A percentile compares a stretch with the other conserved stretches of the same genome.
Evolutionary conservation across 64 coral and sea anemone species (phyloP).

Genomic region (Trachythela sp.): DNA sequence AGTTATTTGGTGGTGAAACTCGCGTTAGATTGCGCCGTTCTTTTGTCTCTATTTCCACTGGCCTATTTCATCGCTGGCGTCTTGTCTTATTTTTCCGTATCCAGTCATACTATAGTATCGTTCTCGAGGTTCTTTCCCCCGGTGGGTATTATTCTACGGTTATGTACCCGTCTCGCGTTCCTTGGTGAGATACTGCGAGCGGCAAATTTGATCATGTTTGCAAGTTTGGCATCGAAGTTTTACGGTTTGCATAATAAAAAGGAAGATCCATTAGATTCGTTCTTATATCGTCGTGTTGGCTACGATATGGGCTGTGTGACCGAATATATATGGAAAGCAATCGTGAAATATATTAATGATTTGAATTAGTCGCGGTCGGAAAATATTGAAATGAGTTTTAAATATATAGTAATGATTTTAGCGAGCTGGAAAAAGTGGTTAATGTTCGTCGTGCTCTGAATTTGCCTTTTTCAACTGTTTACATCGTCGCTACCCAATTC

Average conservation of each 20-base stretch:
- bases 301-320: neutral
- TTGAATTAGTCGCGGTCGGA: neutral
- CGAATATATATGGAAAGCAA: slow-evolving; percentile 10
- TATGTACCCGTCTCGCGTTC: neutral
- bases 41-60: neutral
- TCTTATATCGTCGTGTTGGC: neutral
- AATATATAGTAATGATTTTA: no score
- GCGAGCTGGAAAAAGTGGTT: no score
- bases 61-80: neutral
- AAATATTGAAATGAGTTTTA: neutral
- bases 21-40: neutral
- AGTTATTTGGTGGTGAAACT: slow-evolving; percentile 7
- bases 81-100: neutral
- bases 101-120: neutral
- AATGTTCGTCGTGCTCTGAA: no score
- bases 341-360: slow-evolving; percentile 9
- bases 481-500: no score
- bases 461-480: no score
- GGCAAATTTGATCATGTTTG: neutral
- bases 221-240: slow-evolving; percentile 1
- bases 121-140: neutral
- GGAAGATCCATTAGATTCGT: neutral
- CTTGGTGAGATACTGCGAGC: neutral
- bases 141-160: neutral
- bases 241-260: slow-evolving; percentile 9